phyloP scores from a whole-genome alignment of 2,888 invertebrate species.

The Melanargia galathea region DNA sequence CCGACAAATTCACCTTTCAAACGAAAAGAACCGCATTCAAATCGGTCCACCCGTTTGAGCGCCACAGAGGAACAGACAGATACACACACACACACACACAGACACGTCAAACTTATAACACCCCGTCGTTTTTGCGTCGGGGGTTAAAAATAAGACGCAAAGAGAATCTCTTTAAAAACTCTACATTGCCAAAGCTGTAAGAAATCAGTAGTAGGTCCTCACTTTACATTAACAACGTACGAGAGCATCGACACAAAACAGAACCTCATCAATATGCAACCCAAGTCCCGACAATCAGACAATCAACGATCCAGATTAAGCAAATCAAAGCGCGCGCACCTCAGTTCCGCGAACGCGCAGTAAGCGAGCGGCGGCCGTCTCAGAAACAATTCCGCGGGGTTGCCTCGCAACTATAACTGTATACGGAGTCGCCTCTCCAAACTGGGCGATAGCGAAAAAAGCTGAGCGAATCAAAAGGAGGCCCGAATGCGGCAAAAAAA shows the following conservation, averaged over 20 bases:
- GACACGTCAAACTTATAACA: too few species aligned
- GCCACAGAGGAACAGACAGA: too few species aligned
- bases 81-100: too few species aligned
- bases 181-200: background rate
- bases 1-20: too few species aligned
- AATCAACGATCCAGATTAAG: constrained; percentile 16
- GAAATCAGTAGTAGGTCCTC: background rate
- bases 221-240: background rate
- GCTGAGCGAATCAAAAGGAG: constrained; percentile 44
- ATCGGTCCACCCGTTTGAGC: too few species aligned
- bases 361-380: constrained; percentile 55
- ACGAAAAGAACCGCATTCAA: too few species aligned
- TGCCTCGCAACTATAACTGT: constrained; percentile 77
- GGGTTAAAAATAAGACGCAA: too few species aligned
- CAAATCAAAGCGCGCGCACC: constrained; percentile 42
- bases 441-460: constrained; percentile 73
- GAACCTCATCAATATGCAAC: background rate
- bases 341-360: constrained; percentile 43
- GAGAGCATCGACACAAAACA: background rate
- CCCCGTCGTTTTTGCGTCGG: too few species aligned
- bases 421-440: constrained; percentile 76
- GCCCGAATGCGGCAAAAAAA: constrained; percentile 55
- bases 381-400: constrained; percentile 79
- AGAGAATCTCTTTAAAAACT: too few species aligned
- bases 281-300: background rate